These are phyloP conservation scores for Plutella xylostella DNA, from an alignment of 2,888 invertebrate species.

Conservation along the genomic window DNA sequence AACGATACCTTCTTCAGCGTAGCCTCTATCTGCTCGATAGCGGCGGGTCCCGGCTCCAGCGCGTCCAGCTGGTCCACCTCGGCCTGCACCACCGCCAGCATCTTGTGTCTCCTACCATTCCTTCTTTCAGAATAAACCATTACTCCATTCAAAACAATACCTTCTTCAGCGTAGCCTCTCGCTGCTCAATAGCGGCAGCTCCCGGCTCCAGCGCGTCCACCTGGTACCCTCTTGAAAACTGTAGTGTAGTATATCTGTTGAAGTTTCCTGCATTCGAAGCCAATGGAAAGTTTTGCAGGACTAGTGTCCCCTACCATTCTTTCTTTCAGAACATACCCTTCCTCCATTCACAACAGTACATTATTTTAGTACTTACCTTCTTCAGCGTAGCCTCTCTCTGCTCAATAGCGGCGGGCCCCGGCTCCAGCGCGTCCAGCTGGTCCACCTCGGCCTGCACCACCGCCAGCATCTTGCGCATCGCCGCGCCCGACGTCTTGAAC, in stretches of 20 bases:
- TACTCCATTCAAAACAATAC: too few species aligned
- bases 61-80: conserved; percentile 75
- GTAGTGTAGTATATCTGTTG: too few species aligned
- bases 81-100: conserved; percentile 73
- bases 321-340: too few species aligned
- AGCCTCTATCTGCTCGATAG: conserved; percentile 75
- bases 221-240: too few species aligned
- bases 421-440: conserved; percentile 68
- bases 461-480: conserved; percentile 71
- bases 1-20: conserved; percentile 67
- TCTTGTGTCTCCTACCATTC: conserved; percentile 72
- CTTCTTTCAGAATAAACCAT: too few species aligned
- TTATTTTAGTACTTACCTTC: too few species aligned
- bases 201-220: conserved; percentile 71
- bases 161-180: conserved; percentile 73
- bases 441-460: conserved; percentile 78
- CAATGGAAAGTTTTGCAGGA: too few species aligned
- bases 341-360: too few species aligned
- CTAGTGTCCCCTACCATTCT: too few species aligned
- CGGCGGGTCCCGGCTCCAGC: conserved; percentile 66
- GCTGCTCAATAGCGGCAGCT: conserved; percentile 70
- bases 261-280: too few species aligned
- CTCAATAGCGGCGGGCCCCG: conserved; percentile 72
- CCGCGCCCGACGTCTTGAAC: conserved; percentile 70
- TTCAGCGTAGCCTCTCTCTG: conserved; percentile 71